A percentile compares a stretch with the other conserved stretches of the same genome.
Conservation (phyloP, 2,797 vertebrate genomes). For the Sparidentex hasta region DNA sequence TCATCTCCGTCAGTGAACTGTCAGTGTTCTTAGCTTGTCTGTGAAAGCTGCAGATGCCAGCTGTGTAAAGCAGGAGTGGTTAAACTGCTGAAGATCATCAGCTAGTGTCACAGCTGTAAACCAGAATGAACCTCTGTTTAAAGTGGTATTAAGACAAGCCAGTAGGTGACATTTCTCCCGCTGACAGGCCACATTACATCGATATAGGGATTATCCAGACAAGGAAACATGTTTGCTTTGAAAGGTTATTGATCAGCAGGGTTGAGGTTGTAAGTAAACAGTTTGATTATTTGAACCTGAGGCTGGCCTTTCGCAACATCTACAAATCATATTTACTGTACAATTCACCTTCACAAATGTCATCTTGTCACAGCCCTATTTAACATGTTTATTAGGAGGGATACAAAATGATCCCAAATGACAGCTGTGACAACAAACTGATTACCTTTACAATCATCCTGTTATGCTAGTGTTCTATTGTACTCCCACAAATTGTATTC, state of each 20-base stretch:
- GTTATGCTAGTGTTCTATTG: conserved; percentile 10
- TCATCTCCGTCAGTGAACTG: background rate
- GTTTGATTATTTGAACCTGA: background rate
- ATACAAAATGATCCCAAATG: background rate
- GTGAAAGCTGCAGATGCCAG: background rate
- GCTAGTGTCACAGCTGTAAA: background rate
- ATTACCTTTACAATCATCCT: conserved; percentile 6
- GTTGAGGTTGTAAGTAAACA: background rate
- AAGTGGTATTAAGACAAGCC: background rate
- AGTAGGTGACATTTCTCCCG: background rate
- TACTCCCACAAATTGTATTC: background rate
- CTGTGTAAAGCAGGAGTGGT: no score
- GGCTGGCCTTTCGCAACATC: background rate
- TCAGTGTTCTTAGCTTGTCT: background rate
- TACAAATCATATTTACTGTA: background rate
- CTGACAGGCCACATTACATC: background rate
- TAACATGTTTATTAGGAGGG: background rate
- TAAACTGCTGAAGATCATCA: background rate
- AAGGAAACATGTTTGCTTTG: conserved; percentile 10
- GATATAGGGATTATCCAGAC: background rate
- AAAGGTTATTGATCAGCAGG: conserved; percentile 5
- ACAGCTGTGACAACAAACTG: conserved; percentile 25
- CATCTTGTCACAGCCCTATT: background rate
- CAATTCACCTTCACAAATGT: background rate
- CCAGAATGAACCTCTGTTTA: background rate